Evolutionary conservation across 2,797 vertebrate genomes (phyloP).

Genomic region (Nannoperca obscura): DNA sequence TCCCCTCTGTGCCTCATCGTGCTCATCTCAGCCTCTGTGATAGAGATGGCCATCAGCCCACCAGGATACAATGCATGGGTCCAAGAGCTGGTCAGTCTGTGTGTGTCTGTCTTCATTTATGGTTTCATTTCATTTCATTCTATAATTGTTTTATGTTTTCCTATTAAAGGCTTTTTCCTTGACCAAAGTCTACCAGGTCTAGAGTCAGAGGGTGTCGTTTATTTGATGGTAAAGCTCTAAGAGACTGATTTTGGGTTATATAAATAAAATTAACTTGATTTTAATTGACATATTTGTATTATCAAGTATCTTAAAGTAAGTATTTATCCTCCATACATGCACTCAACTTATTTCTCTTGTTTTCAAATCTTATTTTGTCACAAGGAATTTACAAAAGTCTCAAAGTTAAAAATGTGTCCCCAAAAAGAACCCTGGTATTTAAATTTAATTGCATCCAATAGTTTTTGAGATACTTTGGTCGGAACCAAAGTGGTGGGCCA

Average conservation of each 20-base stretch:
- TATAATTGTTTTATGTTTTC: neutral
- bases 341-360: neutral
- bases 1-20: constrained; percentile 93
- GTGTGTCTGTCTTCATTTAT: neutral
- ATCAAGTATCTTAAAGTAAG: neutral
- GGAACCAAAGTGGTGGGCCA: neutral
- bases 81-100: constrained; percentile 90
- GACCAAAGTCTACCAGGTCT: neutral
- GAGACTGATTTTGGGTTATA: neutral
- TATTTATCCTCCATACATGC: neutral
- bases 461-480: no score
- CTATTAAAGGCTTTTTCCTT: neutral
- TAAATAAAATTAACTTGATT: neutral
- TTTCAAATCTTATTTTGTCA: neutral
- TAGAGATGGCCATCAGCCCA: constrained; percentile 92
- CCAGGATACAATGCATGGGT: constrained; percentile 96
- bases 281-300: neutral
- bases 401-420: no score
- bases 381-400: neutral
- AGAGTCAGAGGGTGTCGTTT: neutral
- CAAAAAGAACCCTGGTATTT: no score
- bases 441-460: no score
- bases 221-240: no score
- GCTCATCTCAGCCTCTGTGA: constrained; percentile 90
- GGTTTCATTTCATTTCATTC: neutral